Base-by-base conservation (phyloP, 2,113 vertebrate species). In the Perccottus glenii region DNA sequence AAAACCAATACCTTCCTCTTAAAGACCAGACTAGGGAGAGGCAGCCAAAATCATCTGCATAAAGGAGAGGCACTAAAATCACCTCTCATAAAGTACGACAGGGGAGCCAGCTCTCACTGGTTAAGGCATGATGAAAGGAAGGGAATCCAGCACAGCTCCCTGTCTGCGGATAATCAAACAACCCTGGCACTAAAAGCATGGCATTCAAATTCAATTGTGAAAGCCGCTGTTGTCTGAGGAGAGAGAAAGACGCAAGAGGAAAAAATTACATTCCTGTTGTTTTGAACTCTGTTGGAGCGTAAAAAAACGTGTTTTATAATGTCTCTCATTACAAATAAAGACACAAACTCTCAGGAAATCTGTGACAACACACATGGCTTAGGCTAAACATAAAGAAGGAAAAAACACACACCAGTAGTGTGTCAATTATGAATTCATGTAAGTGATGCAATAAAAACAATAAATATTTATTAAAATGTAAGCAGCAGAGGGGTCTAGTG, bases 91-190 rank as follows among this genome's bases (percentile, higher is more conserved):
- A 87, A 88, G 75, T 85, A 83, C 70, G 73, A 86, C 85, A 80
- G 78, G 80, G 82, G 84, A 86, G 75, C 73, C 78, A 73, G 82
- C 84, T 85, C 80, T 83, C 83, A 82, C 79, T 87, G 81, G 85
- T 88, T 87, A 86, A 87, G 88, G 81, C 83, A 80, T 79, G 85
- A 90, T 90, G 87, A 91, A 90, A 90, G 85, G 76, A 88, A 75
- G 81, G 78, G 84, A 86, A 86, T 87, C 85, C 88, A 85, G 83
- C 85, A 82, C 81, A 81, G 86, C 85, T 83, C 82, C 71, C 85
- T 82, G 88, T 84, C 81, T 88, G 82, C 67, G 72, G 86, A 88
- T 86, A 89, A 88, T 90, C 87, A 89, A 89, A 90, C 87, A 81
- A 79, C 76, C 75, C 83, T 72, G 66, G 83, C 65, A 65, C 80